Evolutionary conservation across 2,113 vertebrate genomes (phyloP).

Genomic region (Rhodinocichla rosea): DNA sequence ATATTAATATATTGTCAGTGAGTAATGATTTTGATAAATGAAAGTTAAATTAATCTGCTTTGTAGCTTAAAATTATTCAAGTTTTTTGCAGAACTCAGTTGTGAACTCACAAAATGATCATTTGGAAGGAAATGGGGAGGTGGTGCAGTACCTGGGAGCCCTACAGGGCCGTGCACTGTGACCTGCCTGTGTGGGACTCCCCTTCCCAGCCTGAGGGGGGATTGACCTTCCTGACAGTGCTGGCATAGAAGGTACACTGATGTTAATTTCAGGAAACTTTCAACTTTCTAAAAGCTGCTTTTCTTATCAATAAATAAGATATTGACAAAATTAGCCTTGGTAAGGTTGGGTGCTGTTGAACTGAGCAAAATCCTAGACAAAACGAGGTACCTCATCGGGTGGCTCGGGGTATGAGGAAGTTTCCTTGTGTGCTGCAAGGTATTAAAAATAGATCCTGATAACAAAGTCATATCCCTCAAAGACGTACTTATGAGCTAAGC

Average conservation of each 20-base stretch:
- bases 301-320: background rate
- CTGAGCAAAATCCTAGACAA: background rate
- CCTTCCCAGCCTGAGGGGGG: background rate
- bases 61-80: background rate
- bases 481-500: background rate
- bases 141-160: background rate
- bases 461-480: background rate
- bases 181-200: background rate
- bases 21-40: background rate
- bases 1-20: background rate
- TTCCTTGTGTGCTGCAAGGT: background rate
- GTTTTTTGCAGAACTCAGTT: background rate
- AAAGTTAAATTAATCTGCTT: background rate
- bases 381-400: rapidly evolving
- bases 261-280: background rate
- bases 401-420: background rate
- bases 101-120: background rate
- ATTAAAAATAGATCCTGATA: background rate
- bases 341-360: background rate
- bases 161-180: background rate
- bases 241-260: rapidly evolving
- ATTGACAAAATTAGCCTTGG: background rate
- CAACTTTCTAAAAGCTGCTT: background rate
- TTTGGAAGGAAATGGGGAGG: rapidly evolving
- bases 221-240: background rate